Base-by-base conservation (phyloP, 2,797 vertebrate genomes). In the Rhinoraja longicauda region DNA sequence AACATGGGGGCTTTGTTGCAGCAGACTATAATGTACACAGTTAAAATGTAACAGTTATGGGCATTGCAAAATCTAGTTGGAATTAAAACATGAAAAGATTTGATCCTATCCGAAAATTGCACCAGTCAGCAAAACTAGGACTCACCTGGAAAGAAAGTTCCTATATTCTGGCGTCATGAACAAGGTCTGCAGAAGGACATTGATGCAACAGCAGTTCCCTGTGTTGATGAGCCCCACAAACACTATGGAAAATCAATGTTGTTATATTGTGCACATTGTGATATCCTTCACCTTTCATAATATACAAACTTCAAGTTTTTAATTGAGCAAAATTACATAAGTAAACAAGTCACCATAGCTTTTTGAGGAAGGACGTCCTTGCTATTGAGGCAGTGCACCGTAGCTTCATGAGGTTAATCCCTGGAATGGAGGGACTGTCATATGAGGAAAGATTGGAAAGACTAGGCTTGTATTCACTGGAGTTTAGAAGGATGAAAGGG, bases 181-280 rank as follows among this genome's bases (percentile, higher is more conserved):
- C 12, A 90, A 70, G 17, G 86, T 90, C n/a, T 90, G 86, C 64
- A 90, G 64, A 39, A 90, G 64, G 32, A n/a, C 86, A 90, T 90
- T 90, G 7, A 90, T 32, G 90, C 86, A 67, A 1, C 86, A 90
- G 86, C 32, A 24, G 8, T 67, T 39, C 62, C 64, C 32, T 21
- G 17, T 70, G 32, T 90, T 90, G 32, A 17, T 26, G 62, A 90
- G 86, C 24, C 62, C 32, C 86, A 90, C 32, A 70, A 90, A 90
- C 26, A 1, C 86, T 90, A 90, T 39, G 15, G 45, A 70, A 90
- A 90, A 70, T 62, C 36, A 70, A 82, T 57, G 5, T 45, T 84
- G 26, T 59, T 84, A 39, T 7, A 70, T 70, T 24, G 64, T 26
- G 8, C 7, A 90, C 32, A 19, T 90, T 36, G 29, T 70, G 32